Conservation (phyloP, 2,113 vertebrate genomes). For the Entomyzon cyanotis region DNA sequence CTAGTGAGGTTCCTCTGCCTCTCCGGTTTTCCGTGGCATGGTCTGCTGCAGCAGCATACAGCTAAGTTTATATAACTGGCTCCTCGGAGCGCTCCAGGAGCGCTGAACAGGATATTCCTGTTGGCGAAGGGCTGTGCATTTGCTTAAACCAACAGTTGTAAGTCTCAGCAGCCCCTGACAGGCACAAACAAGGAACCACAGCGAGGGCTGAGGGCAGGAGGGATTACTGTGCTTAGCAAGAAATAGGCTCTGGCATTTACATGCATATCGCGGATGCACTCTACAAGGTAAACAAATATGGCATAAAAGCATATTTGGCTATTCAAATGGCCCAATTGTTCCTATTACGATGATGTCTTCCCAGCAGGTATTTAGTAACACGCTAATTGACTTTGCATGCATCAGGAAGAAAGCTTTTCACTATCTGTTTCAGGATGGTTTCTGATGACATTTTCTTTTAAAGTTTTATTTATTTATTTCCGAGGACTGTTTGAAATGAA, state of each 20-base stretch:
- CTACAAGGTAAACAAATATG: slow-evolving; percentile 45
- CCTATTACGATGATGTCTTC: slow-evolving; percentile 47
- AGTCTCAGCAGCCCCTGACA: slow-evolving; percentile 67
- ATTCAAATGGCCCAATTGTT: slow-evolving; percentile 49
- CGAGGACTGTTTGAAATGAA: background rate
- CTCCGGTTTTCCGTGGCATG: background rate
- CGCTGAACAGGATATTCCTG: slow-evolving; percentile 81
- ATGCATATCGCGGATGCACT: background rate
- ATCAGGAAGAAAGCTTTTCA: slow-evolving; percentile 2
- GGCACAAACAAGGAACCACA: slow-evolving; percentile 74
- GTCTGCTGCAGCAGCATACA: slow-evolving; percentile 37
- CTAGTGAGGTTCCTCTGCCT: background rate
- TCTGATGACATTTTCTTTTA: background rate
- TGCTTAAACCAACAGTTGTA: slow-evolving; percentile 74
- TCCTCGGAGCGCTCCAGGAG: slow-evolving; percentile 18
- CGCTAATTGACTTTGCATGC: background rate
- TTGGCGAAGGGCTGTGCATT: slow-evolving; percentile 66
- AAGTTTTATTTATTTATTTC: background rate
- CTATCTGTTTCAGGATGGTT: background rate
- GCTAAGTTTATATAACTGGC: slow-evolving; percentile 72
- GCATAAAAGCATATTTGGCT: slow-evolving; percentile 49
- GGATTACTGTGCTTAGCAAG: slow-evolving; percentile 19
- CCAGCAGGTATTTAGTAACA: background rate
- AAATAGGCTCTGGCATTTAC: slow-evolving; percentile 56
- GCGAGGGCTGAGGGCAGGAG: slow-evolving; percentile 39